These are phyloP conservation scores for Venusia cambrica DNA, from an alignment of 2,888 invertebrate species.

Conservation along the genomic window DNA sequence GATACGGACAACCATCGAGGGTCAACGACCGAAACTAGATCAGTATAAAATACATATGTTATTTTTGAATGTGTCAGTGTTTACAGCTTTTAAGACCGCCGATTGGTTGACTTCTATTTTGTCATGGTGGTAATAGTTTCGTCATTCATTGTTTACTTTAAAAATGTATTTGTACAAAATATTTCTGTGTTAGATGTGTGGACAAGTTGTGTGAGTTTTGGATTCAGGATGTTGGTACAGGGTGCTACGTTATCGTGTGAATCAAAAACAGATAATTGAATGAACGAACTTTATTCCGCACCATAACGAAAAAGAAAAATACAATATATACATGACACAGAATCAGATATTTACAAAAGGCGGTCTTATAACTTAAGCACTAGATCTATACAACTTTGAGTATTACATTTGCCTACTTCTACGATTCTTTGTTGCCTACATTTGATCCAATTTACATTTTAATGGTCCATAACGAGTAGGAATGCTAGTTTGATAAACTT, in stretches of 20 bases:
- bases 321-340: conserved; percentile 13
- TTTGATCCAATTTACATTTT: conserved; percentile 5
- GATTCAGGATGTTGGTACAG: conserved; percentile 13
- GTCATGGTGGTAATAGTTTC: conserved; percentile 4
- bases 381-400: conserved; percentile 17
- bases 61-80: too few relatives aligned
- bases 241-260: conserved; percentile 9
- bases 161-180: conserved; percentile 1
- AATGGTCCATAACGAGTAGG: conserved; percentile 2
- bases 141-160: conserved; percentile 4
- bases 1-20: too few relatives aligned
- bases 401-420: conserved; percentile 6
- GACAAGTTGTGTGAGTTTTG: conserved; percentile 6
- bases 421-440: not conserved
- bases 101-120: conserved; percentile 9
- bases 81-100: conserved; percentile 19
- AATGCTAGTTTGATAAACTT: too few relatives aligned
- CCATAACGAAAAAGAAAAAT: conserved; percentile 16
- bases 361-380: conserved; percentile 16
- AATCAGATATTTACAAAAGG: conserved; percentile 14
- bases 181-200: conserved; percentile 1
- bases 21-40: too few relatives aligned
- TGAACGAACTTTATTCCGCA: conserved; percentile 21
- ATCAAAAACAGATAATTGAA: conserved; percentile 19
- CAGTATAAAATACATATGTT: conserved; percentile 16